Percentiles rank a stretch among this genome's conserved stretches.
These are phyloP conservation scores for Anguilla megastoma DNA, from an alignment of 2,797 vertebrate species.

Conservation along the genomic window DNA sequence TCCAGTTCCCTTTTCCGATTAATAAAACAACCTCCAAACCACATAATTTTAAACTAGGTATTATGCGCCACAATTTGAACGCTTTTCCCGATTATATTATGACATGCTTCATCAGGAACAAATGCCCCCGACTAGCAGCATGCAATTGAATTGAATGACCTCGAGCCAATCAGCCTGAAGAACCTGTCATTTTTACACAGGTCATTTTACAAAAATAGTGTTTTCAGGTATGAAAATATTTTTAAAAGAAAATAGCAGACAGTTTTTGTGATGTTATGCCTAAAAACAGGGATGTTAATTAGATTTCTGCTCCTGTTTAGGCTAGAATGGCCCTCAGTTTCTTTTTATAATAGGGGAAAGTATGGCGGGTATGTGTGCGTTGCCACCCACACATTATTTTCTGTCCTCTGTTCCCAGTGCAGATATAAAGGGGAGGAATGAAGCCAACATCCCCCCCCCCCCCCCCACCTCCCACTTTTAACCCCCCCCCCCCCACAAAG, in stretches of 20 bases:
- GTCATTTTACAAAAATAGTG: background rate
- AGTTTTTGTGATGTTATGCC: background rate
- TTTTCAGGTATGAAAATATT: background rate
- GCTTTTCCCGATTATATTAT: background rate
- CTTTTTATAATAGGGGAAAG: conserved; percentile 63
- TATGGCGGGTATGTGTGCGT: conserved; percentile 65
- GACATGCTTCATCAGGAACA: conserved; percentile 1
- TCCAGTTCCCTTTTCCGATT: background rate
- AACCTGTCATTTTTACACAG: background rate
- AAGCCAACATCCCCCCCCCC: conserved; percentile 78
- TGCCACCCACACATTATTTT: conserved; percentile 77
- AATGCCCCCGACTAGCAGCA: background rate
- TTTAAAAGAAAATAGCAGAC: background rate
- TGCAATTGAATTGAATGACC: background rate
- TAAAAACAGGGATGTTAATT: background rate
- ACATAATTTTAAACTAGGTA: background rate
- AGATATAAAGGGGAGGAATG: conserved; percentile 69
- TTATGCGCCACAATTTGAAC: background rate
- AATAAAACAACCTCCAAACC: background rate
- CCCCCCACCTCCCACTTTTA: conserved; percentile 60
- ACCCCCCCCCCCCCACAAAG: conserved; percentile 45
- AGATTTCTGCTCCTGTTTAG: background rate
- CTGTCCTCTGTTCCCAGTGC: conserved; percentile 75
- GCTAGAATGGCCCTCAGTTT: background rate
- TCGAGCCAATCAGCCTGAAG: background rate